phyloP scores from a whole-genome alignment of 1,140 invertebrate genomes.

The Diprion similis region DNA sequence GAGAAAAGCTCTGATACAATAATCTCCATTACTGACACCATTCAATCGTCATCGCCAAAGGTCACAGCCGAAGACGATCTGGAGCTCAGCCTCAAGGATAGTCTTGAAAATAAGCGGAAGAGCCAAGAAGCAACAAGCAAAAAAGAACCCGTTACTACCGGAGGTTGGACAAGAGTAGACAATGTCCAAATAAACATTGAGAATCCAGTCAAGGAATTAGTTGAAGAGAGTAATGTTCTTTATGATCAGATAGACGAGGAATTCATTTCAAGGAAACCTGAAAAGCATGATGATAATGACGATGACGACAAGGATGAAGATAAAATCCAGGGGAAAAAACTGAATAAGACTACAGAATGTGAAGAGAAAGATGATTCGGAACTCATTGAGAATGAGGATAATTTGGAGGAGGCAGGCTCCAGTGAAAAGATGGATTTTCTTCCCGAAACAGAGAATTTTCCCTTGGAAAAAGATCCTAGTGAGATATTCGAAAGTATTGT shows the following conservation, averaged over 20 bases:
- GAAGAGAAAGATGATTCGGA: slow-evolving; percentile 25
- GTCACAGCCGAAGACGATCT: slow-evolving; percentile 28
- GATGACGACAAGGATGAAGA: slow-evolving; percentile 35
- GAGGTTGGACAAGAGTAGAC: slow-evolving; percentile 27
- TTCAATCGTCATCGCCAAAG: slow-evolving; percentile 22
- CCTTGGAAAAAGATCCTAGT: slow-evolving; percentile 2
- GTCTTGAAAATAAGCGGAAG: slow-evolving; percentile 18
- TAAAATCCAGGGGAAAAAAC: slow-evolving; percentile 26
- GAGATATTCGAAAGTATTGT: neutral
- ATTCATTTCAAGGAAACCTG: slow-evolving; percentile 26
- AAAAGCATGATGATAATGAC: slow-evolving; percentile 29
- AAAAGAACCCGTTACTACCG: slow-evolving; percentile 23
- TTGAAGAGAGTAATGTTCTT: slow-evolving; percentile 17
- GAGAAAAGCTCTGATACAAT: slow-evolving; percentile 30
- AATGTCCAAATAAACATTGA: slow-evolving; percentile 22
- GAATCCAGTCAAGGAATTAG: neutral
- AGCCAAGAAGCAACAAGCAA: slow-evolving; percentile 24
- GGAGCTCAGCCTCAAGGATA: neutral
- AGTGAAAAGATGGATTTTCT: slow-evolving; percentile 6
- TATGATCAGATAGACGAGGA: slow-evolving; percentile 13
- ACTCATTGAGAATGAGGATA: slow-evolving; percentile 22
- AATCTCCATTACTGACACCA: slow-evolving; percentile 24
- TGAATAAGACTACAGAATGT: slow-evolving; percentile 27
- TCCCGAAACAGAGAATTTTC: slow-evolving; percentile 19
- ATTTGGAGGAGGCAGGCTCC: slow-evolving; percentile 2